Conservation (phyloP, 2,797 vertebrate species). For the Nothura maculosa region DNA sequence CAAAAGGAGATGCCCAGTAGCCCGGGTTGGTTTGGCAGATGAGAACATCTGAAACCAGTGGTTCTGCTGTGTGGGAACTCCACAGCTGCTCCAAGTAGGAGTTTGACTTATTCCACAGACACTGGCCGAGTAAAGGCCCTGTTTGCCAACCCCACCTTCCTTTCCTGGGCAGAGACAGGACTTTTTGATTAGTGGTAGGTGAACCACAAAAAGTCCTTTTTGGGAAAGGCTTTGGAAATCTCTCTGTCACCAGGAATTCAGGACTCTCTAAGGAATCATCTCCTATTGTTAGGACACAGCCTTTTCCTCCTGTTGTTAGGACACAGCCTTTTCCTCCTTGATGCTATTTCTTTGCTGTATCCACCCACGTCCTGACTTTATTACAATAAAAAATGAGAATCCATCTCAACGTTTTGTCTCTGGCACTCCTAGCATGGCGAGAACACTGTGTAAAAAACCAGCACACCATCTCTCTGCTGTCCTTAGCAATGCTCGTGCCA, state of each 20-base stretch:
- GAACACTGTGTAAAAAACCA: not conserved
- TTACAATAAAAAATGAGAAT: not conserved
- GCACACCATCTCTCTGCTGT: not conserved
- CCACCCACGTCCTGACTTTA: not conserved
- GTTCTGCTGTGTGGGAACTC: rapidly evolving
- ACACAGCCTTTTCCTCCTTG: not conserved
- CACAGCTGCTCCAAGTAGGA: rapidly evolving
- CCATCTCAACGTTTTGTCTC: not conserved
- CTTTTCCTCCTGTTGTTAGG: not conserved
- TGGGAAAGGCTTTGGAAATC: not conserved
- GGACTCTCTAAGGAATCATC: not conserved
- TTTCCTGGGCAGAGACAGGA: not conserved
- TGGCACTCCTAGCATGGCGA: not conserved
- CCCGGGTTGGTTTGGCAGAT: not conserved
- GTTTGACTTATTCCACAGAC: not conserved
- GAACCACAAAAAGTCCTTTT: not conserved
- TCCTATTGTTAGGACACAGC: not conserved
- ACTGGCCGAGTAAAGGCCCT: not conserved
- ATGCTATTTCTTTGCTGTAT: not conserved
- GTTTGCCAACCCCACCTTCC: not conserved
- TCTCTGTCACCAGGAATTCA: not conserved
- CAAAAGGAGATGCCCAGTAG: not conserved
- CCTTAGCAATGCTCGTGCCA: not conserved
- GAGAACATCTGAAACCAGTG: not conserved
- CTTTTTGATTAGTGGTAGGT: not conserved